phyloP scores from a whole-genome alignment of 2,888 invertebrate species.

The Sarcophaga caerulescens region DNA sequence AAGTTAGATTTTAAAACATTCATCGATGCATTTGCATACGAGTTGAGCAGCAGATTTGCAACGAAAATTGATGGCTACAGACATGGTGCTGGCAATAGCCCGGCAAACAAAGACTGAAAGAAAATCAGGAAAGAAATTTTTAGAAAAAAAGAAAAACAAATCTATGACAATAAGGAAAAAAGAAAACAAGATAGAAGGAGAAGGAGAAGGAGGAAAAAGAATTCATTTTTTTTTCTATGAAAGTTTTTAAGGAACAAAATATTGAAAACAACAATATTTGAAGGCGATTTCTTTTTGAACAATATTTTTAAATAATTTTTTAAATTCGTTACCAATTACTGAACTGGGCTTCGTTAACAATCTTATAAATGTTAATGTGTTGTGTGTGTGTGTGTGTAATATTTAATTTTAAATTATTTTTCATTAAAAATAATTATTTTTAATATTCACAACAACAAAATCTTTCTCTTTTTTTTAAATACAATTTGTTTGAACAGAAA shows the following conservation, averaged over 20 bases:
- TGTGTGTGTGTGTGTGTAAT: background rate
- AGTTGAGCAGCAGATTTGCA: constrained; percentile 28
- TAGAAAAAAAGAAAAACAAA: background rate
- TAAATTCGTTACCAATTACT: no score
- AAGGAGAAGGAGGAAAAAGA: no score
- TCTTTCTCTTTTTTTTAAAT: background rate
- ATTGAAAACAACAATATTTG: background rate
- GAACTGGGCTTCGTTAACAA: no score
- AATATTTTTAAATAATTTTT: no score
- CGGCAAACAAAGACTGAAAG: background rate
- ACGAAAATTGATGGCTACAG: constrained; percentile 36
- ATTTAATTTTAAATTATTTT: background rate
- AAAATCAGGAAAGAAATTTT: constrained; percentile 8
- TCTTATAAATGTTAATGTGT: no score
- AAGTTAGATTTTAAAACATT: constrained; percentile 18
- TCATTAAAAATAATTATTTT: background rate
- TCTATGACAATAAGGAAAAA: background rate
- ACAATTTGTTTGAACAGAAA: no score
- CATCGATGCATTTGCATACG: constrained; percentile 33
- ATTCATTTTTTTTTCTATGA: constrained; percentile 20
- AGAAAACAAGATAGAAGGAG: background rate
- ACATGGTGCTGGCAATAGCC: background rate
- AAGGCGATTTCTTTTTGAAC: no score
- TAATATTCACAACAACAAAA: background rate
- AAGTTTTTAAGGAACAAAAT: background rate